Evolutionary conservation across 2,888 invertebrate genomes (phyloP), one percentile per base, ranked within the genome.

Genomic region (Cryptus viduatorius): DNA sequence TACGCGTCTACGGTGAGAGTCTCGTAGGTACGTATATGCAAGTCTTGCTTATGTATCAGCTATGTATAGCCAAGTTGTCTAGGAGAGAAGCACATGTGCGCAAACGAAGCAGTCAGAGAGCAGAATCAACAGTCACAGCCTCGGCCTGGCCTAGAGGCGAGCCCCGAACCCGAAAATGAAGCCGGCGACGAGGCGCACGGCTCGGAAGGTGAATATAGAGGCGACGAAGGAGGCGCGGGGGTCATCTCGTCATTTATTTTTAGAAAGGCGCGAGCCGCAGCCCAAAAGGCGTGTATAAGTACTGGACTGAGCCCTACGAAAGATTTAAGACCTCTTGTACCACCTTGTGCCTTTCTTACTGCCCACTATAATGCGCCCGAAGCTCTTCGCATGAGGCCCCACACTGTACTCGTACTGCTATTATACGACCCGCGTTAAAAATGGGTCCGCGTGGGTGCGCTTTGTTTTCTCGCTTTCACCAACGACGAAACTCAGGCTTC

Each of bases 381-480:
- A 61, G 56, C 56, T 56, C 56, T 3, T 10, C 31, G 61, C 44
- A 61, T 12, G 12, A 3, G 29, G 31, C 37, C 31, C 42, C 37
- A 14, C 64, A 29, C n/a, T n/a, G 16, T 64, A 4, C 46, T 46
- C 67, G 12, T 12, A 24, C 79, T 4, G 29, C 16, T 42, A 48
- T 29, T n/a, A 16, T 37, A 31, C 56, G 50, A n/a, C 24, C 64
- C 56, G 59, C 59, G 44, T 5, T 50, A 50, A 75, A 48, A 75
- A 37, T n/a, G 19, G 61, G 42, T 44, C 67, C 37, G 72, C 61
- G 80, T 68, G 77, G 76, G 77, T 59, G 80, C n/a, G 67, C 72
- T 77, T 84, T 77, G 80, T 84, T 77, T 80, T 76, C 80, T 79
- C 80, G 80, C 83, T 83, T 83, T 83, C 83, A 83, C 83, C 79